phyloP scores from a whole-genome alignment of 2,113 vertebrate genomes.

The Globicephala melas region DNA sequence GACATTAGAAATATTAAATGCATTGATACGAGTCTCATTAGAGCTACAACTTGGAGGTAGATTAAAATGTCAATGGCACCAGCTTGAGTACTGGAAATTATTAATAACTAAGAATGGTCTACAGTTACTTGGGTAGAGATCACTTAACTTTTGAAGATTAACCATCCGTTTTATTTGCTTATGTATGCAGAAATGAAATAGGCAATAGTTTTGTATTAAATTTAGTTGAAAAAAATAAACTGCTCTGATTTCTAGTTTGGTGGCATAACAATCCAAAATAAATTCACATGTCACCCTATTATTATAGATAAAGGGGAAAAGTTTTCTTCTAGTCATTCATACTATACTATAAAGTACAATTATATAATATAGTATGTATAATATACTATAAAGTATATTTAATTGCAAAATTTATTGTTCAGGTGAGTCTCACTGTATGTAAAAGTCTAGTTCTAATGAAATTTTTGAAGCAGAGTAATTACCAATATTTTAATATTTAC shows the following conservation, averaged over 20 bases:
- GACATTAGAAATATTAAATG: not conserved
- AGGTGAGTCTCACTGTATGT: not conserved
- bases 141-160: not conserved
- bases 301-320: not conserved
- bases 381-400: not conserved
- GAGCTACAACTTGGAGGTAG: not conserved
- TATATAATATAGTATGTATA: too few relatives aligned
- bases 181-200: conserved; percentile 1
- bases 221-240: not conserved
- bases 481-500: conserved; percentile 27
- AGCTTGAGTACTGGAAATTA: not conserved
- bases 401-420: conserved; percentile 20
- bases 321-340: not conserved
- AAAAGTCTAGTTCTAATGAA: conserved; percentile 3
- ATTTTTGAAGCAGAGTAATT: conserved; percentile 35
- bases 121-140: not conserved
- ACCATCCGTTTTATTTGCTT: not conserved
- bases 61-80: not conserved
- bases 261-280: not conserved
- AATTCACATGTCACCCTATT: not conserved
- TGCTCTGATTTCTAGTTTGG: not conserved
- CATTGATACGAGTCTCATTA: not conserved
- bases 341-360: not conserved
- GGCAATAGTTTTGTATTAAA: not conserved
- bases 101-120: not conserved